Base-by-base conservation (phyloP, 2,113 vertebrate species). In the Empidonax traillii region DNA sequence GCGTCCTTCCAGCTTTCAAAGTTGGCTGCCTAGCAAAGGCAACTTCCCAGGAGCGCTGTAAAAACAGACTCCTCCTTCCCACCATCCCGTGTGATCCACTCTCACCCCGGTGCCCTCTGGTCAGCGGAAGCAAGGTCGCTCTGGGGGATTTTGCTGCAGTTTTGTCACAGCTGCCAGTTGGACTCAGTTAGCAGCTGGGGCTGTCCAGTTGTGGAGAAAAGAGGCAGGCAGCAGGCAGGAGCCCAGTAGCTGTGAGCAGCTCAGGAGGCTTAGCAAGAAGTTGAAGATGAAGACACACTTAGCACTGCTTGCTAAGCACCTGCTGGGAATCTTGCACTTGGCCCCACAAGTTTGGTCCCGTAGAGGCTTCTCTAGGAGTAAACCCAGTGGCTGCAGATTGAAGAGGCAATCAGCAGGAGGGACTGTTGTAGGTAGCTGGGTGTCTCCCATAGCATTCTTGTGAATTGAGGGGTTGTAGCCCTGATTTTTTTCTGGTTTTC, bases 31-130 rank as follows among this genome's bases (percentile, higher is more conserved):
- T 85, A 86, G 88, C 92, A 96, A 73, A 87, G 82, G 67, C 82
- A 95, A 49, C 87, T 94, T 95, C 68, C 73, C 85, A 89, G 85
- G 95, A 92, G 73, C 27, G 47, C 85, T 94, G 85, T 95, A 55
- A 88, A 93, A 90, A 75, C 84, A 87, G 62, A 69, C 79, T n/a
- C 68, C 90, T 88, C 92, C 94, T 80, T 93, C 83, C 55, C 46
- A 63, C 74, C 25, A 22, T 46, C 41, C 87, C 3, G 0, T 51
- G 62, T 84, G 77, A 94, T 89, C 71, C 39, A 15, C 2, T 8
- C 63, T 88, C 69, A 79, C 65, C 81, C 79, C 1, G 2, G 39
- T 1, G 3, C 63, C 49, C 83, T 94, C 56, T 69, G 63, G 65
- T 77, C 92, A 88, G 75, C 1, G 7, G 87, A 94, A 95, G 79